Evolutionary conservation across 2,797 vertebrate species (phyloP).

Genomic region (Paedocypris micromegethes): DNA sequence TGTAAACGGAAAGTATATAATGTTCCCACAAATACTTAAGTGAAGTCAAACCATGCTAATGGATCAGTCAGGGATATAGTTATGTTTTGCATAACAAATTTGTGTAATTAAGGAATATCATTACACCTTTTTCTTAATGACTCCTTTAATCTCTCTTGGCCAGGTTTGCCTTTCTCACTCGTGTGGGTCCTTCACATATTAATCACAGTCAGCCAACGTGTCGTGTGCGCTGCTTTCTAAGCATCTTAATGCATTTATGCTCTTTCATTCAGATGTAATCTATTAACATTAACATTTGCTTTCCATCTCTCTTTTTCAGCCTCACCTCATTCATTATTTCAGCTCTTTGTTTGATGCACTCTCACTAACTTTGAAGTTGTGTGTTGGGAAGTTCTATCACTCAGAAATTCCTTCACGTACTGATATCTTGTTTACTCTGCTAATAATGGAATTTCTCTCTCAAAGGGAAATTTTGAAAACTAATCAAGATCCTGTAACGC

Average conservation of each 20-base stretch:
- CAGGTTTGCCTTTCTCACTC: constrained; percentile 41
- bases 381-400: constrained; percentile 22
- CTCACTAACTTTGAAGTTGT: constrained; percentile 22
- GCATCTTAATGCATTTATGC: constrained; percentile 49
- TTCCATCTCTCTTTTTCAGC: constrained; percentile 7
- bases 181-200: constrained; percentile 37
- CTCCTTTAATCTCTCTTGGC: constrained; percentile 50
- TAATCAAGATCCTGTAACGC: constrained; percentile 37
- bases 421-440: constrained; percentile 46
- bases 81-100: constrained; percentile 39
- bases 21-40: neutral
- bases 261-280: constrained; percentile 38
- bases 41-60: constrained; percentile 12
- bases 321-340: constrained; percentile 17
- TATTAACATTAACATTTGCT: constrained; percentile 38
- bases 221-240: constrained; percentile 43
- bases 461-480: constrained; percentile 29
- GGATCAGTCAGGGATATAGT: constrained; percentile 26
- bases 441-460: constrained; percentile 37
- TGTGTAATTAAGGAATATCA: constrained; percentile 45
- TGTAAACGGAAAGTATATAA: neutral
- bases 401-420: constrained; percentile 33
- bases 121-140: constrained; percentile 45
- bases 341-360: constrained; percentile 21
- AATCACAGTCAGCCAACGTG: constrained; percentile 43